Percentiles rank a stretch among this genome's conserved stretches.
phyloP scores from a whole-genome alignment of 2,797 vertebrate genomes.

The Gymnoscopelus braueri region DNA sequence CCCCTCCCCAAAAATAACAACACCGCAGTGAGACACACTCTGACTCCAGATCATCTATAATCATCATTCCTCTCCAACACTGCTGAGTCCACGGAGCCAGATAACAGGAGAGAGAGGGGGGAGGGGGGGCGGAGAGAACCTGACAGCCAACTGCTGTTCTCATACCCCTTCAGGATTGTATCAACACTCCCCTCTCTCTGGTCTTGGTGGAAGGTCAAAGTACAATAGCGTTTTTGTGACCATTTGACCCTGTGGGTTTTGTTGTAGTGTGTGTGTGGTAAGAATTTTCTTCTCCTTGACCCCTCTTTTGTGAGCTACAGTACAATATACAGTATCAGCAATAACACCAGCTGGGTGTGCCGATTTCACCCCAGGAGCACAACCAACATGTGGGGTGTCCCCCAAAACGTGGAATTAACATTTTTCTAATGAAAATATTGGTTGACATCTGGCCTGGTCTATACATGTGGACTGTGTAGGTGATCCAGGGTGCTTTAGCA shows the following conservation, averaged over 20 bases:
- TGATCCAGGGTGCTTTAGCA: too few relatives aligned
- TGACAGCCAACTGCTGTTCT: not conserved
- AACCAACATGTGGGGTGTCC: too few relatives aligned
- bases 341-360: too few relatives aligned
- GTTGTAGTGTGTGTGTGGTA: not conserved
- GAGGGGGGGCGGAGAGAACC: not conserved
- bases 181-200: not conserved
- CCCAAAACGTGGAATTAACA: too few relatives aligned
- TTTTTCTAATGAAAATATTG: too few relatives aligned
- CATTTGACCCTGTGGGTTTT: not conserved
- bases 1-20: slow-evolving; percentile 24
- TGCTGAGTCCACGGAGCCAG: slow-evolving; percentile 2
- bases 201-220: not conserved
- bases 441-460: too few relatives aligned
- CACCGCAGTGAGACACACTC: slow-evolving; percentile 34
- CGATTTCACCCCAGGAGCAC: too few relatives aligned
- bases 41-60: slow-evolving; percentile 48
- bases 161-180: not conserved
- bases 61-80: slow-evolving; percentile 7
- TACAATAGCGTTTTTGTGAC: not conserved
- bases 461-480: too few relatives aligned
- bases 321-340: too few relatives aligned
- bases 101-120: slow-evolving; percentile 7
- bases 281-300: too few relatives aligned
- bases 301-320: too few relatives aligned